A percentile compares a stretch with the other conserved stretches of the same genome.
These are phyloP conservation scores for Tokudaia muenninki DNA, from an alignment of 2,797 vertebrate genomes.

Conservation along the genomic window DNA sequence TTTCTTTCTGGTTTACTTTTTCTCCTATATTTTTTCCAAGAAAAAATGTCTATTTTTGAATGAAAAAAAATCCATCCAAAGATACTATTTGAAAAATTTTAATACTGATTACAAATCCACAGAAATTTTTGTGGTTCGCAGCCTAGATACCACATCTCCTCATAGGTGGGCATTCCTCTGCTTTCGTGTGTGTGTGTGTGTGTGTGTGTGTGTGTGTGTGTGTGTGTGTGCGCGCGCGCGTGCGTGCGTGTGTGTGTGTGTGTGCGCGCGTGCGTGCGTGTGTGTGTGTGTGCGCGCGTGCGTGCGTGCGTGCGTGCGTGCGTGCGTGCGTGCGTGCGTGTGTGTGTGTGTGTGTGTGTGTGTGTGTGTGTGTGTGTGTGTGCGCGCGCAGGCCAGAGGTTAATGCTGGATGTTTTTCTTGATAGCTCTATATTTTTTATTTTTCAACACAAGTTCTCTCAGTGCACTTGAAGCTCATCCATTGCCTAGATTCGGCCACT, in stretches of 20 bases:
- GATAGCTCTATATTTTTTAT: not conserved
- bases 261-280: not conserved
- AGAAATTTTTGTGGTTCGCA: slow-evolving; percentile 42
- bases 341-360: not conserved
- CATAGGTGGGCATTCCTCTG: not conserved
- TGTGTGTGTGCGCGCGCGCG: no score
- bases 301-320: no score
- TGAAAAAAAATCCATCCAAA: not conserved
- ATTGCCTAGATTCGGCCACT: not conserved
- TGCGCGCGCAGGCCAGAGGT: not conserved
- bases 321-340: not conserved
- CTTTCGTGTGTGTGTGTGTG: not conserved
- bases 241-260: no score
- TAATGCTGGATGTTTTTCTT: not conserved
- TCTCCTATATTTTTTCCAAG: not conserved
- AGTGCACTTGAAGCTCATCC: not conserved
- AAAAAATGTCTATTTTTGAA: slow-evolving; percentile 49
- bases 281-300: not conserved
- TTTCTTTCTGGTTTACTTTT: slow-evolving; percentile 15
- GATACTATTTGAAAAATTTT: slow-evolving; percentile 30
- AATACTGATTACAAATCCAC: slow-evolving; percentile 33
- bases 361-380: not conserved
- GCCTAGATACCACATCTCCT: not conserved
- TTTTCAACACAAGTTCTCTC: not conserved
- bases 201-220: not conserved